A percentile compares a stretch with the other conserved stretches of the same genome.
Conservation (phyloP, 23 tunicate species). For the Trididemnum clinides region DNA sequence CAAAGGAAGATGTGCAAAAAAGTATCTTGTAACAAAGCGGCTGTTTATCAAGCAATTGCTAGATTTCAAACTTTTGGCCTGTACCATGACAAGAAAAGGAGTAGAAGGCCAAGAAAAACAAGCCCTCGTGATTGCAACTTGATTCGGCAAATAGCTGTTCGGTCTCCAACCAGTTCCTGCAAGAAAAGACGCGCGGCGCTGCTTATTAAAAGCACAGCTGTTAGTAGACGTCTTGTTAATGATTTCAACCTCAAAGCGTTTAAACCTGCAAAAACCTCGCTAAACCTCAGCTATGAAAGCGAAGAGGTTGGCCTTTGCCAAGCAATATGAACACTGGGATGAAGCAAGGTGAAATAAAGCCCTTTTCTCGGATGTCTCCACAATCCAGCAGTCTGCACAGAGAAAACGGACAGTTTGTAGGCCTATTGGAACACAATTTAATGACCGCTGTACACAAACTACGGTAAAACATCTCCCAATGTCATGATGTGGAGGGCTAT, state of each 20-base stretch:
- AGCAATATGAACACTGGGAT: background rate
- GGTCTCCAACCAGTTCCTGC: slow-evolving; percentile 7
- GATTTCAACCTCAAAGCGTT: background rate
- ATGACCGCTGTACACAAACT: background rate
- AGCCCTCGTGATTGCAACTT: background rate
- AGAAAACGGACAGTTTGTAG: background rate
- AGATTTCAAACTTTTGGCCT: no score
- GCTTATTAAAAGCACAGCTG: background rate
- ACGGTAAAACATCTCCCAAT: background rate
- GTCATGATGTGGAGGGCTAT: background rate
- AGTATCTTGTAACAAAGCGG: background rate
- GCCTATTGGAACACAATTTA: background rate
- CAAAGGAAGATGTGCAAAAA: background rate
- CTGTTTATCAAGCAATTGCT: background rate
- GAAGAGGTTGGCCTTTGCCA: slow-evolving; percentile 15
- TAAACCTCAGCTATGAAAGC: background rate
- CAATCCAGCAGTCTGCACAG: background rate
- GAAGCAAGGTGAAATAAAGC: background rate
- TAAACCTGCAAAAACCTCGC: background rate
- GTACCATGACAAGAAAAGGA: slow-evolving; percentile 4
- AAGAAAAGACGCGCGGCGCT: background rate
- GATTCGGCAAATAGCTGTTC: slow-evolving; percentile 7
- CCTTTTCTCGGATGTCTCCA: background rate
- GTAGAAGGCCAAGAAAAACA: no score
- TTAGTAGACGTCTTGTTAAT: background rate